These are phyloP conservation scores for Calyptomena viridis DNA, from an alignment of 2,113 vertebrate genomes.

Conservation along the genomic window DNA sequence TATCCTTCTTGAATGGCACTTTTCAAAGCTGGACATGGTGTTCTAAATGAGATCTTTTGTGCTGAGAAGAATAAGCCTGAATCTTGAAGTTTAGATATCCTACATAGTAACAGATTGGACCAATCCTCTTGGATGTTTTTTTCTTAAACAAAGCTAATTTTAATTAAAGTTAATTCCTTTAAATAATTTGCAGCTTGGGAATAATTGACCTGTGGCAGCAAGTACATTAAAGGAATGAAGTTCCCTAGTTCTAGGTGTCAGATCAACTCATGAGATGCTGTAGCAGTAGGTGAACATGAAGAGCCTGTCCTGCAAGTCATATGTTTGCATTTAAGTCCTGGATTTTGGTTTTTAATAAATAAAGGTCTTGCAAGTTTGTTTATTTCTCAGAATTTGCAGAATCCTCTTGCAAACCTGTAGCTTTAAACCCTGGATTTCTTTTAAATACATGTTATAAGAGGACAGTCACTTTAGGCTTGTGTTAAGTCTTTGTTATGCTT, in stretches of 20 bases:
- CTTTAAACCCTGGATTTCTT: background rate
- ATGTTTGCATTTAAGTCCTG: background rate
- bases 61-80: background rate
- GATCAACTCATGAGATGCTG: background rate
- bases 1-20: background rate
- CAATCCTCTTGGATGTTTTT: background rate
- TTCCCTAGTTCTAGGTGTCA: background rate
- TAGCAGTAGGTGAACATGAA: background rate
- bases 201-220: background rate
- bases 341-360: background rate
- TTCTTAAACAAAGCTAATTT: too few relatives aligned
- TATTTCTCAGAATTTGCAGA: background rate
- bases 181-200: background rate
- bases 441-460: background rate
- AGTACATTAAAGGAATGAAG: background rate
- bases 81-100: background rate
- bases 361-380: background rate
- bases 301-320: background rate
- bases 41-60: background rate
- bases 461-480: background rate
- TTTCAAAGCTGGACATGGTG: background rate
- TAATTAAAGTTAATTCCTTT: background rate
- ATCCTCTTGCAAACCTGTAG: background rate
- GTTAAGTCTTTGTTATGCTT: background rate
- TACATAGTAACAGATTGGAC: background rate